Conservation (phyloP, 2,888 invertebrate species). For the Cremastobaeus sp. region DNA sequence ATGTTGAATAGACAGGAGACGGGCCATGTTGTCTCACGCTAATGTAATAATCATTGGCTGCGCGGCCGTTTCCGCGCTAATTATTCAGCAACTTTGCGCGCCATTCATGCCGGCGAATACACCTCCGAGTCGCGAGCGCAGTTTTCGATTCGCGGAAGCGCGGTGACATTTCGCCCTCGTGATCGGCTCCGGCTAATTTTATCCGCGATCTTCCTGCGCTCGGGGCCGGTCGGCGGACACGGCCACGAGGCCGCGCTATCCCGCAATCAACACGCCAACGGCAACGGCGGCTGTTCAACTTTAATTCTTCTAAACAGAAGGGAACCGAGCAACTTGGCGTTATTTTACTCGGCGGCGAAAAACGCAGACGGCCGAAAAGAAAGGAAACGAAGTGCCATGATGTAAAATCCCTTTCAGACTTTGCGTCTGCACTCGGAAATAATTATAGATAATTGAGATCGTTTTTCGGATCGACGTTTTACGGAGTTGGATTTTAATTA, state of each 20-base stretch:
- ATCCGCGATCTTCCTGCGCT: slow-evolving; percentile 35
- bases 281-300: slow-evolving; percentile 22
- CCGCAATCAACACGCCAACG: slow-evolving; percentile 40
- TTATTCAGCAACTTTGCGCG: slow-evolving; percentile 42
- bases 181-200: slow-evolving; percentile 32
- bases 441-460: slow-evolving; percentile 30
- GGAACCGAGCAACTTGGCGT: slow-evolving; percentile 3
- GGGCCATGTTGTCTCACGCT: slow-evolving; percentile 49
- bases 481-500: slow-evolving; percentile 16
- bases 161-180: slow-evolving; percentile 27
- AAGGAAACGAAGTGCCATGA: background rate
- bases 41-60: too few relatives aligned
- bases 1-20: slow-evolving; percentile 45
- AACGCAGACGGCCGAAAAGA: background rate
- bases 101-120: slow-evolving; percentile 34
- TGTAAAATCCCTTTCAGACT: slow-evolving; percentile 4
- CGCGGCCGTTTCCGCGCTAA: slow-evolving; percentile 14
- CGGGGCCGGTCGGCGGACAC: slow-evolving; percentile 3
- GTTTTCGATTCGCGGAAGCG: slow-evolving; percentile 13
- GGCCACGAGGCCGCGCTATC: slow-evolving; percentile 45
- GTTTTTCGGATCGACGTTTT: slow-evolving; percentile 8
- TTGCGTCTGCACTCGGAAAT: slow-evolving; percentile 6
- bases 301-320: slow-evolving; percentile 36
- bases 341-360: background rate
- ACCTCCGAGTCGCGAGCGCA: slow-evolving; percentile 1